Evolutionary conservation across 2,113 vertebrate genomes (phyloP).

Genomic region (Zosterops lateralis): DNA sequence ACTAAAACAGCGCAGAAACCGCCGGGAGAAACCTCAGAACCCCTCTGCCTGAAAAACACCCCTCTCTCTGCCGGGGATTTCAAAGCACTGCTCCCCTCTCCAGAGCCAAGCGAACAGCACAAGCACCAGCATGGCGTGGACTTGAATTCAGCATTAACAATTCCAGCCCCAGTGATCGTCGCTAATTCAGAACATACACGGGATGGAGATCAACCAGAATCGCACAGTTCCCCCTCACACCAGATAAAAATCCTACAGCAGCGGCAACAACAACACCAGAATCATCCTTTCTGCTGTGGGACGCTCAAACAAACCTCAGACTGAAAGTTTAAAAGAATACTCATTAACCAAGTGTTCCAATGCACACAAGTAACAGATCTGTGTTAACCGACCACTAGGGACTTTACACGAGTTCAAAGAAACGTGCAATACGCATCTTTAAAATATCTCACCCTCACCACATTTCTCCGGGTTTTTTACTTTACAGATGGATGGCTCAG

Average conservation of each 20-base stretch:
- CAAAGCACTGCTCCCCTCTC: conserved; percentile 15
- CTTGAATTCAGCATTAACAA: background rate
- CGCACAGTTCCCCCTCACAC: background rate
- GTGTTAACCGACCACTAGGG: conserved; percentile 34
- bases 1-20: background rate
- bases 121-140: background rate
- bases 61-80: background rate
- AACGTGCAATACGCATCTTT: background rate
- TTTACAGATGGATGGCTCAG: background rate
- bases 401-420: conserved; percentile 27
- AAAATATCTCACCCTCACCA: background rate
- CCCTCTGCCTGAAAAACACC: background rate
- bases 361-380: background rate
- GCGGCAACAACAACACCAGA: background rate
- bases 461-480: background rate
- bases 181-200: background rate
- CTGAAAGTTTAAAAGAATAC: conserved; percentile 17
- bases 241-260: background rate
- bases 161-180: background rate
- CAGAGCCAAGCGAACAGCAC: background rate
- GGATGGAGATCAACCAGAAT: background rate
- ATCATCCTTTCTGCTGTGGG: background rate
- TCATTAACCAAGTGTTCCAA: background rate
- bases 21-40: background rate
- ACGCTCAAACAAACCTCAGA: conserved; percentile 23